phyloP scores from a whole-genome alignment of 2,797 vertebrate genomes.

The Sciurus carolinensis region DNA sequence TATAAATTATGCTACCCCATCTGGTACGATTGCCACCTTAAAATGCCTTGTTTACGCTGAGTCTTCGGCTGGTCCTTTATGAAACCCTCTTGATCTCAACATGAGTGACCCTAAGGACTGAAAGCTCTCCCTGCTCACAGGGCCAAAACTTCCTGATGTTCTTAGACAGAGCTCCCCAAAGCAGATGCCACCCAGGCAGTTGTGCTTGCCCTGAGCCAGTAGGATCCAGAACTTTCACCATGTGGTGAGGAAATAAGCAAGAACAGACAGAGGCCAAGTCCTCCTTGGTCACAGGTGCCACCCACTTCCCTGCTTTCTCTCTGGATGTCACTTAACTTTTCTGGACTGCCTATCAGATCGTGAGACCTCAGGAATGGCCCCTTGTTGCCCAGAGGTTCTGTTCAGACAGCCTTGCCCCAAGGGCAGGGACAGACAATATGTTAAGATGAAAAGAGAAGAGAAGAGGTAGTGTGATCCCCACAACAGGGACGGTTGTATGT shows the following conservation, averaged over 20 bases:
- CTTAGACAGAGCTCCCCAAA: conserved; percentile 50
- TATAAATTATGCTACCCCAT: not conserved
- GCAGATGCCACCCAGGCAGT: not conserved
- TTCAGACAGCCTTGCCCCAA: not conserved
- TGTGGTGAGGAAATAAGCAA: conserved; percentile 33
- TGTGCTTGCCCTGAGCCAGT: conserved; percentile 21
- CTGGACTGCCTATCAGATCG: not conserved
- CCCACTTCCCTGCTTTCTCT: not conserved
- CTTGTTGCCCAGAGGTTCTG: not conserved
- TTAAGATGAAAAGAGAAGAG: not conserved
- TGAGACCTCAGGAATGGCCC: not conserved
- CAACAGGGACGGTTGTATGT: too few relatives aligned
- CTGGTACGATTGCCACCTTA: not conserved
- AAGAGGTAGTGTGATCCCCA: too few relatives aligned
- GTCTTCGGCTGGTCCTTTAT: not conserved
- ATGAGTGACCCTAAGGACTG: not conserved
- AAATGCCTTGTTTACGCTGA: not conserved
- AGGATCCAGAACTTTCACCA: conserved; percentile 64
- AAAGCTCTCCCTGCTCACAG: not conserved
- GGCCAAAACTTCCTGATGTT: not conserved
- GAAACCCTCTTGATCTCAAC: not conserved
- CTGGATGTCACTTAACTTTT: not conserved
- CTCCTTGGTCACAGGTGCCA: not conserved
- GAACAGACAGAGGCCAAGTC: conserved; percentile 21
- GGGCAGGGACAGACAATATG: not conserved